Percentiles rank a stretch among this genome's conserved stretches.
These are phyloP conservation scores for Nesogale talazaci DNA, from an alignment of 2,113 vertebrate species.

Conservation along the genomic window DNA sequence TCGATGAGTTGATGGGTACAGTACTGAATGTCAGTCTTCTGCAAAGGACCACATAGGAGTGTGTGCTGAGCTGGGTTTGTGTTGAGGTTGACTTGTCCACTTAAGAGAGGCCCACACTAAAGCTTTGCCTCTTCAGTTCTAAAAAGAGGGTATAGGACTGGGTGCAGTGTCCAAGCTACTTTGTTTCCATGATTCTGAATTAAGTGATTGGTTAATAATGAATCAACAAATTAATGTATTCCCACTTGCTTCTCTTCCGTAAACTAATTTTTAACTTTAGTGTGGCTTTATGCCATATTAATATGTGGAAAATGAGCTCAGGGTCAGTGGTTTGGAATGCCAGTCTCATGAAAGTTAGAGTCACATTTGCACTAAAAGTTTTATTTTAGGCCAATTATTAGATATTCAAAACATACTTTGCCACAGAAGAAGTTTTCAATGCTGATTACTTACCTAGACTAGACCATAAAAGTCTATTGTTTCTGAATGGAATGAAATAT, in stretches of 20 bases:
- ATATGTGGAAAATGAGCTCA: not conserved
- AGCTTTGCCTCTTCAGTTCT: not conserved
- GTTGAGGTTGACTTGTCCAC: too few relatives aligned
- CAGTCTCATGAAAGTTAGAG: not conserved
- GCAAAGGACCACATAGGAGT: not conserved
- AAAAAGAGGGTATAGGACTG: not conserved
- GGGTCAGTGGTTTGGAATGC: not conserved
- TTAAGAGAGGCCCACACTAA: not conserved
- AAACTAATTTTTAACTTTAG: conserved; percentile 1
- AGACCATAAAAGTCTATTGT: conserved; percentile 17
- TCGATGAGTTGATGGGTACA: not conserved
- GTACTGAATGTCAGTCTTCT: not conserved
- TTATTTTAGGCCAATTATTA: conserved; percentile 20
- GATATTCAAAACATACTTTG: not conserved
- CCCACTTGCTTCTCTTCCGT: not conserved
- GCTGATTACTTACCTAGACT: conserved; percentile 1
- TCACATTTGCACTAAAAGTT: not conserved
- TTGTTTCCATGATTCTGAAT: conserved; percentile 7
- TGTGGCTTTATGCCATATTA: not conserved
- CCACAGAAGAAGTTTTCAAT: conserved; percentile 30
- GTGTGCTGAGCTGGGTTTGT: not conserved
- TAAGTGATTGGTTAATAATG: conserved; percentile 50
- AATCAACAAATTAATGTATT: not conserved
- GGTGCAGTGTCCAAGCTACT: not conserved
- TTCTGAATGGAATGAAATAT: conserved; percentile 40